Base-by-base conservation (phyloP, 1,140 invertebrate species). In the Pantala flavescens region DNA sequence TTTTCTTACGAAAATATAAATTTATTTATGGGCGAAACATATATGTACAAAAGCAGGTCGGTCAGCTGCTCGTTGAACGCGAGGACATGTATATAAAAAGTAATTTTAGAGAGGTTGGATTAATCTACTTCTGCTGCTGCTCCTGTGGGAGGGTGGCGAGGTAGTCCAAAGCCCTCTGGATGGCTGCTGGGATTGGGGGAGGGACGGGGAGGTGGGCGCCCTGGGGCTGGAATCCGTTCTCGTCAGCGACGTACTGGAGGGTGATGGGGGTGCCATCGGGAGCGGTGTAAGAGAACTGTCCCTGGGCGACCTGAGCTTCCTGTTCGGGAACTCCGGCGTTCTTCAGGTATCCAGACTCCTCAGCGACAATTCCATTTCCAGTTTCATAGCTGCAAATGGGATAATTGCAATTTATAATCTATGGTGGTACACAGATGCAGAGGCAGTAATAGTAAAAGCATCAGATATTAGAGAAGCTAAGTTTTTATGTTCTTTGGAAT, bases 131-230 rank as follows among this genome's bases (percentile, higher is more conserved):
- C 28, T 36, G 28, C 28, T 72, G 23, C 71, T 72, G 43, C 43
- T 70, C 43, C 23, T 63, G 16, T 19, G 49, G 49, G 16, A 55
- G 23, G 36, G 82, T 82, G 73, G 86, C 86, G 81, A 93, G 92
- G 78, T 92, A 87, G 82, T 93, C 91, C 19, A 94, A 84, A 74
- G 91, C 90, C 80, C 92, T 92, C 82, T 93, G 91, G 77, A 94
- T 93, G 84, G 93, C 91, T 75, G 84, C 84, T 70, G 89, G 89
- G 43, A 90, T 87, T 73, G 88, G 88, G 71, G 89, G 89, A n/a
- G 88, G 85, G 0, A 87, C 88, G 10, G 90, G 90, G 16, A 90
- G 79, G 55, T 87, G 85, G 71, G 82, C 86, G 28, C 87, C 87
- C 21, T 81, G 78, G 7, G 85, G 81, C 24, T 83, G 82, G 77